Evolutionary conservation across 2,888 invertebrate genomes (phyloP), one percentile per base, ranked within the genome.

Genomic region (Erebia palarica): DNA sequence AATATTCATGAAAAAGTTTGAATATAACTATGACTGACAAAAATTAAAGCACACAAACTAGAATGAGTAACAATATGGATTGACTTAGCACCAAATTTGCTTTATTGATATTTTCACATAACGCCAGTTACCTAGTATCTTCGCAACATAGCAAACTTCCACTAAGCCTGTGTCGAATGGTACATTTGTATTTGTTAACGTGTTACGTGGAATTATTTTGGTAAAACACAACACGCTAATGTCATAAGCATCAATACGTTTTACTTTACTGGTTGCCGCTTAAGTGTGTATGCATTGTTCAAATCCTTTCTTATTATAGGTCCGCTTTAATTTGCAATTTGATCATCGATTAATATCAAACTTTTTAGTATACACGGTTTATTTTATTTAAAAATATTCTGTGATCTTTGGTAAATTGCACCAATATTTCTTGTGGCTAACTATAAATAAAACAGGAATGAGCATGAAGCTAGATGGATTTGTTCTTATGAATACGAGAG

Each of bases 391-490:
- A 70, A 27, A 70, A 73, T 71, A 11, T 69, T 67, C 74, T 73
- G 73, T 73, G 73, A 65, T 67, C 53, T 69, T 70, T 70, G 66
- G 60, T 68, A 71, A 73, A 71, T 21, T 73, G 74, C 74, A 75
- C 73, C 66, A 73, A 71, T 53, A 61, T 69, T 66, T 66, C 44
- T 73, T 75, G 74, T 75, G 73, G 74, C 74, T 75, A 75, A 75
- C 73, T 71, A 70, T 63, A 67, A 63, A 71, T 70, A n/a, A 63
- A 73, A 68, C 65, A 61, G 68, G 73, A 75, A 75, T 75, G 74
- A 73, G 74, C 74, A 75, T 75, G 74, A 69, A 75, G 74, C 73
- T 75, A 75, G 74, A 70, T 75, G 70, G 74, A 73, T 70, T 65
- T 67, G 73, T 69, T 75, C 70, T 69, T 68, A 70, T 63, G 60